Evolutionary conservation across 2,888 invertebrate genomes (phyloP).

Genomic region (Dioctria linearis): DNA sequence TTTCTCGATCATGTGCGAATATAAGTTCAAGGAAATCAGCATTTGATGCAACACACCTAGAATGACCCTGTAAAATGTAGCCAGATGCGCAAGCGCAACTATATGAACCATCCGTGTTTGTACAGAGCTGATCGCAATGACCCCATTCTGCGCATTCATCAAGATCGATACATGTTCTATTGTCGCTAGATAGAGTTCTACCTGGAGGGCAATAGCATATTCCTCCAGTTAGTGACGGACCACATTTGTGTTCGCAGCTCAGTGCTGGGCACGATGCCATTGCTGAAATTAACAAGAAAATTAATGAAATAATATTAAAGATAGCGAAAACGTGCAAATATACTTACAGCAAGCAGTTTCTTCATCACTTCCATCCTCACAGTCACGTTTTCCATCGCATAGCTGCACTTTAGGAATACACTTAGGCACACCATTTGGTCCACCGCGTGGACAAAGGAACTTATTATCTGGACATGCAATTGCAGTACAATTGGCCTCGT

Average conservation of each 20-base stretch:
- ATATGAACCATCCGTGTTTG: constrained; percentile 89
- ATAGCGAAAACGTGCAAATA: background rate
- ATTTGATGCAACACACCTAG: constrained; percentile 78
- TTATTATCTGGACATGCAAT: constrained; percentile 92
- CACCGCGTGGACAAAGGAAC: constrained; percentile 89
- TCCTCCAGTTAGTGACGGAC: constrained; percentile 90
- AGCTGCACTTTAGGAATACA: constrained; percentile 91
- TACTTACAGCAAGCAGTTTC: constrained; percentile 89
- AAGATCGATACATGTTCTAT: constrained; percentile 90
- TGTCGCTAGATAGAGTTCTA: constrained; percentile 85
- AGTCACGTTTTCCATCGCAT: constrained; percentile 93
- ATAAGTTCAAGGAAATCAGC: constrained; percentile 76
- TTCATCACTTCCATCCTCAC: constrained; percentile 93
- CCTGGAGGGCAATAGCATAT: constrained; percentile 92
- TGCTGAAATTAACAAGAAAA: constrained; percentile 73
- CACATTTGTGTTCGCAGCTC: constrained; percentile 93
- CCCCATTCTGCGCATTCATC: constrained; percentile 95
- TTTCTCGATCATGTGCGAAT: constrained; percentile 81
- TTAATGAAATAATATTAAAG: background rate
- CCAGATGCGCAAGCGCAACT: constrained; percentile 87
- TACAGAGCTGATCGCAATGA: constrained; percentile 95
- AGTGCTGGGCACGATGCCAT: constrained; percentile 85
- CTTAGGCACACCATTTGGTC: constrained; percentile 80
- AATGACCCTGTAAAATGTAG: constrained; percentile 77
- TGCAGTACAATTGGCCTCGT: constrained; percentile 89